Evolutionary conservation across 2,888 invertebrate genomes (phyloP), one percentile per base, ranked within the genome.

Genomic region (Acanthosepion lycidas): DNA sequence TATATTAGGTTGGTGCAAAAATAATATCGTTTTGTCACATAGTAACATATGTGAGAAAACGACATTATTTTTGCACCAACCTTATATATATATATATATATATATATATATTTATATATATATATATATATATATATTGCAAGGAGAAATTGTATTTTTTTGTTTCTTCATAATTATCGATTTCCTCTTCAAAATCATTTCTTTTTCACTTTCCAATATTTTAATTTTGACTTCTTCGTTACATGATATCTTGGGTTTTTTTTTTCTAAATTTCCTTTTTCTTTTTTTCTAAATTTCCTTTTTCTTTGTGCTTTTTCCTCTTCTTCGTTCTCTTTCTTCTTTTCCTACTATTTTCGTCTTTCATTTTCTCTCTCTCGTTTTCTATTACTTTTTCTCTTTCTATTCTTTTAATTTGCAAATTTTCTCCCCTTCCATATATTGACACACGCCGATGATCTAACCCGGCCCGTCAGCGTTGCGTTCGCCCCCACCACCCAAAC

Each of bases 361-460:
- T 28, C 78, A 12, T 1, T 2, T 2, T 9, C n/a, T n/a, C 1
- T n/a, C 78, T 12, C 3, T 78, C 78, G 12, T n/a, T 33, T 42
- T 42, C 42, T 42, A 42, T 42, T 42, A 42, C 8, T n/a, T 18
- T 78, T 33, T 15, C 15, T n/a, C 1, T 78, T n/a, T n/a, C n/a
- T 9, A 15, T 78, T 78, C 78, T 78, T 33, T 33, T 33, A 78
- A 9, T n/a, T 15, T n/a, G 78, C 8, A 78, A n/a, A 78, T 78
- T 78, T n/a, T 78, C 78, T 78, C 78, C 78, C 78, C 78, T 78
- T 78, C n/a, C 78, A 5, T n/a, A 78, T 33, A 78, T 78, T 78
- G 78, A 78, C 78, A 78, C 78, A 78, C 78, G n/a, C 78, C 78
- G n/a, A 23, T 78, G 78, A n/a, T 78, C 78, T 33, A 78, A 78